Percentiles rank a stretch among this genome's conserved stretches.
Conservation (phyloP, 2,888 invertebrate genomes). For the Tupiocoris notatus region DNA sequence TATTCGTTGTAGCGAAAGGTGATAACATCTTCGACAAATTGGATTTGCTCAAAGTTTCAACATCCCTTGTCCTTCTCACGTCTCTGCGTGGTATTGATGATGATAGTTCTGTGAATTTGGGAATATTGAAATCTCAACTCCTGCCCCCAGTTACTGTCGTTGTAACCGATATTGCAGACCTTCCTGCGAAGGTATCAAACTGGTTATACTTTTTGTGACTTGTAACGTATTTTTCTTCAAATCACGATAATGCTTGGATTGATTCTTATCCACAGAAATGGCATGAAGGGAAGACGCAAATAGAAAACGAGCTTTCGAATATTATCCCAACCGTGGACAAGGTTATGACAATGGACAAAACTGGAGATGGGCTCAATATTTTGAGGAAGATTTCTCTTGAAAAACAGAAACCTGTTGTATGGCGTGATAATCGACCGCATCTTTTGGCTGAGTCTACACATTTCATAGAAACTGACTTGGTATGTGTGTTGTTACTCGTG, state of each 20-base stretch:
- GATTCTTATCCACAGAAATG: slow-evolving; percentile 58
- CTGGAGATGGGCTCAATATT: slow-evolving; percentile 71
- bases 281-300: slow-evolving; percentile 64
- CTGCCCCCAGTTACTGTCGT: slow-evolving; percentile 75
- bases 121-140: slow-evolving; percentile 75
- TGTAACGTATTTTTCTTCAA: neutral
- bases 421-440: slow-evolving; percentile 79
- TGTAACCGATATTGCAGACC: slow-evolving; percentile 70
- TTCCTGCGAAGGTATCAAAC: slow-evolving; percentile 63
- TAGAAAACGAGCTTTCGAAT: slow-evolving; percentile 66
- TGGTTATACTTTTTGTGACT: neutral
- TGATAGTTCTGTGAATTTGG: slow-evolving; percentile 75
- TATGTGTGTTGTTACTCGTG: slow-evolving; percentile 48
- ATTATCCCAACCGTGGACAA: slow-evolving; percentile 78
- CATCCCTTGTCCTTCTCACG: slow-evolving; percentile 76
- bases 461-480: slow-evolving; percentile 59
- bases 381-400: slow-evolving; percentile 76
- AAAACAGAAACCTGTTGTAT: slow-evolving; percentile 71
- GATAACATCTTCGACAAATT: slow-evolving; percentile 72
- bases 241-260: neutral
- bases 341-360: slow-evolving; percentile 72
- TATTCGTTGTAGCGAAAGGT: slow-evolving; percentile 71
- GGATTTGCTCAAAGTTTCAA: slow-evolving; percentile 83
- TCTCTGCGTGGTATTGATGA: slow-evolving; percentile 69
- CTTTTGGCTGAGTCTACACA: slow-evolving; percentile 78